A percentile compares a stretch with the other conserved stretches of the same genome.
phyloP scores from a whole-genome alignment of 2,888 invertebrate genomes.

The Leucophora obtusa region DNA sequence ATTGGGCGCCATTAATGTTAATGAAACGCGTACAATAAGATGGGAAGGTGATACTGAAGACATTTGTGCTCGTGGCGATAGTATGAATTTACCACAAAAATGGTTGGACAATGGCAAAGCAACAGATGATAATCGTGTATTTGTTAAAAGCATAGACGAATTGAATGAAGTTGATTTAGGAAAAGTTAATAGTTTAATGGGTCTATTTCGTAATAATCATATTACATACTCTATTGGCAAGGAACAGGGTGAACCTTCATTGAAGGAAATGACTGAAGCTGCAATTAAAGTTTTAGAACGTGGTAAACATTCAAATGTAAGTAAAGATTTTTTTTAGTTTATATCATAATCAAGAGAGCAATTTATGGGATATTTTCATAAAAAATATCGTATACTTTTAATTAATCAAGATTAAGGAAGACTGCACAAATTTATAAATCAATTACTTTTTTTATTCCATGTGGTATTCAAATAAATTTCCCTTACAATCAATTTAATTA shows the following conservation, averaged over 20 bases:
- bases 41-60: constrained; percentile 74
- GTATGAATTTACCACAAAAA: constrained; percentile 80
- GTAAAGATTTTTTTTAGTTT: not conserved
- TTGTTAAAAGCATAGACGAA: constrained; percentile 78
- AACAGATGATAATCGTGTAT: constrained; percentile 69
- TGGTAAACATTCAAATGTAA: constrained; percentile 68
- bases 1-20: constrained; percentile 75
- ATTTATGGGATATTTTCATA: no score
- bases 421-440: no score
- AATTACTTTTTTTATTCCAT: not conserved
- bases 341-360: no score
- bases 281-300: constrained; percentile 80
- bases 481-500: constrained; percentile 58
- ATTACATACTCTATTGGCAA: constrained; percentile 81
- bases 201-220: constrained; percentile 81
- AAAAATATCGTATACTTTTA: no score
- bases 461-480: not conserved
- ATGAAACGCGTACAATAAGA: constrained; percentile 65
- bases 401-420: no score
- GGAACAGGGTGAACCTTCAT: constrained; percentile 79
- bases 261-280: constrained; percentile 82
- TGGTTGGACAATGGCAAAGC: constrained; percentile 79
- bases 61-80: constrained; percentile 80
- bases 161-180: constrained; percentile 77
- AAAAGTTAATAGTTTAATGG: constrained; percentile 79